Evolutionary conservation across 2,888 invertebrate species (phyloP), one percentile per base, ranked within the genome.

Genomic region (Dermolepida albohirtum): DNA sequence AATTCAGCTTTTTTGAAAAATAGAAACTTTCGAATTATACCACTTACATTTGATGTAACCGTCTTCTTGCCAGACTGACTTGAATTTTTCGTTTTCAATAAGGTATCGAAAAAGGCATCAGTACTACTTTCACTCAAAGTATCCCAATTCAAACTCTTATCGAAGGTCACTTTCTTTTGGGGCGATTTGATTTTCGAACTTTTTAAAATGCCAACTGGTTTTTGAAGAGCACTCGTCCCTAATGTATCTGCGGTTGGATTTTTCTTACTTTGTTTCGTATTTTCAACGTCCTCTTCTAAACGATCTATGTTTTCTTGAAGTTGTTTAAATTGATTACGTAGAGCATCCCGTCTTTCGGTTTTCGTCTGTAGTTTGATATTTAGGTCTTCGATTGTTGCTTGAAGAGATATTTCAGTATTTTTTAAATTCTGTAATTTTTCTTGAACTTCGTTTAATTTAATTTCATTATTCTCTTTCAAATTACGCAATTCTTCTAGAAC

Each of bases 111-210:
- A 8, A 57, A 43, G 12, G 43, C 43, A 22, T 57, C 57, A 1
- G 57, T 57, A 12, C 57, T 57, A n/a, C 57, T 57, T 27, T 43
- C 57, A 22, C 57, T 57, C 12, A 55, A 6, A 43, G 41, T 41
- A n/a, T 57, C 57, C 43, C 43, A 57, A 22, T 41, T 43, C n/a
- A 12, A 2, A 17, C 10, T 47, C 17, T 14, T 5, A 22, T 57
- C 27, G n/a, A 57, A 57, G 0, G 57, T 57, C 7, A 57, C 57
- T 22, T 57, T 57, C 12, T 57, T 57, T 22, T 43, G 43, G 11
- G 57, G 57, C 4, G 43, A 43, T 27, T 57, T 57, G n/a, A 43
- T 22, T 6, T 41, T 22, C 1, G 27, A 7, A 41, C 6, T 57
- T 16, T 57, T 57, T 22, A 57, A 43, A 27, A 57, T 57, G 14